These are phyloP conservation scores for Ophion ellenae DNA, from an alignment of 2,888 invertebrate species.

Conservation along the genomic window DNA sequence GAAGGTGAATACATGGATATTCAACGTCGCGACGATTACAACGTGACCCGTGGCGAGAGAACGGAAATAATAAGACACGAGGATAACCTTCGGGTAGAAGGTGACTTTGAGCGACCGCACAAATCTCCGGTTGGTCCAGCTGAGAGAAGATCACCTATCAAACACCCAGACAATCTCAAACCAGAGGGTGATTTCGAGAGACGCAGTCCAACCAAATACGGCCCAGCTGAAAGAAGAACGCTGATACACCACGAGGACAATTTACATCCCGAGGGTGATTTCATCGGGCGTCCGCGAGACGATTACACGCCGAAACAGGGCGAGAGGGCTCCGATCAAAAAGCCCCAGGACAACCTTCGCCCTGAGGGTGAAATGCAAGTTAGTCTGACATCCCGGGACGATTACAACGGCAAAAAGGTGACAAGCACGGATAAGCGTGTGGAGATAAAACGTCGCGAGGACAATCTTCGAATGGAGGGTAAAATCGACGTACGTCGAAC, in stretches of 20 bases:
- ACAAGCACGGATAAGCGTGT: slow-evolving; percentile 86
- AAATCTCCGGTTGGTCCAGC: slow-evolving; percentile 82
- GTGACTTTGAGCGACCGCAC: slow-evolving; percentile 85
- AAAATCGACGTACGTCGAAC: slow-evolving; percentile 85
- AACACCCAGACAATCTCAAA: slow-evolving; percentile 85
- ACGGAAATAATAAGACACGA: slow-evolving; percentile 87
- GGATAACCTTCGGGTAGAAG: slow-evolving; percentile 85
- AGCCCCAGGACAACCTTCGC: slow-evolving; percentile 84
- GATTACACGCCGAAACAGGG: slow-evolving; percentile 81
- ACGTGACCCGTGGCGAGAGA: slow-evolving; percentile 87
- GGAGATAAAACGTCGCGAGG: slow-evolving; percentile 87
- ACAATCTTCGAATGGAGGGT: slow-evolving; percentile 89
- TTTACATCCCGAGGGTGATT: slow-evolving; percentile 84
- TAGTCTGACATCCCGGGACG: slow-evolving; percentile 86
- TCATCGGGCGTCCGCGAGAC: slow-evolving; percentile 83
- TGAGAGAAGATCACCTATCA: slow-evolving; percentile 84
- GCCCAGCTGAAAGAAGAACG: slow-evolving; percentile 83
- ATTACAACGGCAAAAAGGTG: slow-evolving; percentile 79
- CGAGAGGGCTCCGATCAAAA: slow-evolving; percentile 76
- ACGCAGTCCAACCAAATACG: slow-evolving; percentile 84
- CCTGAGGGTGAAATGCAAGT: slow-evolving; percentile 86
- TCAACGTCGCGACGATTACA: slow-evolving; percentile 86
- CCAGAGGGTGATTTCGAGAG: slow-evolving; percentile 85
- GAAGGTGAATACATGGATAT: slow-evolving; percentile 86
- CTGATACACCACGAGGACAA: slow-evolving; percentile 85